A percentile compares a stretch with the other conserved stretches of the same genome.
Evolutionary conservation across 2,888 invertebrate species (phyloP).

Genomic region (Bhutanitis thaidina): DNA sequence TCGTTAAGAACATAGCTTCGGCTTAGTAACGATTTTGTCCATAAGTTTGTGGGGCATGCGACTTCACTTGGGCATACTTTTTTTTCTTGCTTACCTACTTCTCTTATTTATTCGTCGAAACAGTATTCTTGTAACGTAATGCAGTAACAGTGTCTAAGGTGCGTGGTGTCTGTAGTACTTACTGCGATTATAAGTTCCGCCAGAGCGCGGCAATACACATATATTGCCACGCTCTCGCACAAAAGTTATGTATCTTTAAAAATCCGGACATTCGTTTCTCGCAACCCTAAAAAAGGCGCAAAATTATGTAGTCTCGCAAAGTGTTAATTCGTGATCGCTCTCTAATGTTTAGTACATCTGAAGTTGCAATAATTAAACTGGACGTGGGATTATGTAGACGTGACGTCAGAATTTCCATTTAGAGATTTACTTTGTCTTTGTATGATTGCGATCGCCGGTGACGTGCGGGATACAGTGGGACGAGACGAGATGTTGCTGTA

Average conservation of each 20-base stretch:
- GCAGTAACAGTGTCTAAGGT: too few species aligned
- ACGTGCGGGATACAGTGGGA: constrained; percentile 45
- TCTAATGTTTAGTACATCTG: constrained; percentile 23
- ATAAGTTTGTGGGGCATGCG: constrained; percentile 18
- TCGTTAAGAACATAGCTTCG: constrained; percentile 27
- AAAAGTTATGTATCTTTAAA: too few species aligned
- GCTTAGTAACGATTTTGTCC: neutral
- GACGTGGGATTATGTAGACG: constrained; percentile 39
- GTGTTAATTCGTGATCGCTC: constrained; percentile 3
- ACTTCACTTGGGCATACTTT: constrained; percentile 14
- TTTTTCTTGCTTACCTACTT: too few species aligned
- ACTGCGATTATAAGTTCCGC: too few species aligned
- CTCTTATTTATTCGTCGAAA: too few species aligned
- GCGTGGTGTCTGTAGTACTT: too few species aligned
- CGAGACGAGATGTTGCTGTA: constrained; percentile 38
- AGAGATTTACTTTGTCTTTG: constrained; percentile 45
- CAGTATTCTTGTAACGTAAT: too few species aligned
- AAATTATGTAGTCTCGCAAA: neutral
- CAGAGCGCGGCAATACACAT: too few species aligned
- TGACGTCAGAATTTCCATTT: constrained; percentile 48
- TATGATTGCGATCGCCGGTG: constrained; percentile 42
- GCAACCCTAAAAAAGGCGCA: neutral
- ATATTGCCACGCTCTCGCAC: too few species aligned
- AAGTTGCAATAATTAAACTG: constrained; percentile 36
- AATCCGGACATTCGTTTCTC: too few species aligned